A percentile compares a stretch with the other conserved stretches of the same genome.
phyloP scores from a whole-genome alignment of 2,113 vertebrate species.

The Arenaria interpres region DNA sequence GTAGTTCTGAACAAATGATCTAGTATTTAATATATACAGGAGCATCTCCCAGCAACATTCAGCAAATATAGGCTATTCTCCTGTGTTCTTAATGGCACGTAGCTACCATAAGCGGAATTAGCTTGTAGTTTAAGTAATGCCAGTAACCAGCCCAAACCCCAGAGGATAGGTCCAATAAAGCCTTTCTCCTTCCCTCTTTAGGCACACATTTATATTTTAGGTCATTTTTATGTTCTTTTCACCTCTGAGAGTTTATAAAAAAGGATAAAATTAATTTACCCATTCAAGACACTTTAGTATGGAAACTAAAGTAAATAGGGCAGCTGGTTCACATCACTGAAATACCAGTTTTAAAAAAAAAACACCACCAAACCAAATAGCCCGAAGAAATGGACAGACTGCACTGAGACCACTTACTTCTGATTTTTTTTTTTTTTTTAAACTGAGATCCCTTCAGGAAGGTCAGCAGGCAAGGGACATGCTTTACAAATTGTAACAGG shows the following conservation, averaged over 20 bases:
- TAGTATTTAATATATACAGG: neutral
- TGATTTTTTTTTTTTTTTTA: neutral
- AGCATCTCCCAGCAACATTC: neutral
- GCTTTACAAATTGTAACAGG: neutral
- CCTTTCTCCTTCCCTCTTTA: neutral
- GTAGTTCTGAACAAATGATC: neutral
- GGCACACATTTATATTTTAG: neutral
- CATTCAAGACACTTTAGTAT: neutral
- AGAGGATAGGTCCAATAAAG: neutral
- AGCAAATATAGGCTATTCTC: neutral
- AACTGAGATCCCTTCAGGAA: neutral
- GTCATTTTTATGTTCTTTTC: neutral
- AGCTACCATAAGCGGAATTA: neutral
- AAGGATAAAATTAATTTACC: neutral
- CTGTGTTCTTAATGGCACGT: neutral
- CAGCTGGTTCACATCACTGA: neutral
- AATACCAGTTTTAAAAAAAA: neutral
- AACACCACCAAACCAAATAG: neutral
- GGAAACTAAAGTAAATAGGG: neutral
- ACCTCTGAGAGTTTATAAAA: neutral
- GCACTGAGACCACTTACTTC: neutral
- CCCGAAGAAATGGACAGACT: neutral
- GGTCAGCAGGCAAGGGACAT: rapidly evolving
- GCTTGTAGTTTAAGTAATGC: neutral
- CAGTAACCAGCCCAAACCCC: neutral